Evolutionary conservation across 2,797 vertebrate genomes (phyloP).

Genomic region (Buphagus erythrorhynchus): DNA sequence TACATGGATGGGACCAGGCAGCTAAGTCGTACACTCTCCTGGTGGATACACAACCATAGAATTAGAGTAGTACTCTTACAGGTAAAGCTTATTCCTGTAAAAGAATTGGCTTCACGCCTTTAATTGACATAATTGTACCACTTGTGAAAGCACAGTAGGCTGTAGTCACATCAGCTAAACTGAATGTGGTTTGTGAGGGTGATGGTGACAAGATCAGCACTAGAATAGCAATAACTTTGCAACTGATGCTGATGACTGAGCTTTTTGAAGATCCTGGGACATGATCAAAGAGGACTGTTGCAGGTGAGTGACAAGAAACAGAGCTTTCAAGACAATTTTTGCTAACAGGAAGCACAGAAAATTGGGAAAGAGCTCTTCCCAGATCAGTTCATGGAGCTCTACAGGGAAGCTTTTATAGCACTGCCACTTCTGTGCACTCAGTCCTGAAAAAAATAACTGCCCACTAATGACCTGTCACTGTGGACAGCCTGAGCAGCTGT

Average conservation of each 20-base stretch:
- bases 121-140: not conserved
- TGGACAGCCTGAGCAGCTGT: slow-evolving; percentile 38
- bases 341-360: not conserved
- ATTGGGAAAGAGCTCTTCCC: not conserved
- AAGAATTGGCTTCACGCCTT: not conserved
- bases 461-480: slow-evolving; percentile 56
- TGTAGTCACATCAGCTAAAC: not conserved
- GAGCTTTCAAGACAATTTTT: not conserved
- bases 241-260: not conserved
- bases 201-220: not conserved
- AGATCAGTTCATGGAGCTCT: not conserved
- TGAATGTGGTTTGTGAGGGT: slow-evolving; percentile 1
- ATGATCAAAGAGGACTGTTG: not conserved
- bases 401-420: not conserved
- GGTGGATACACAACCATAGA: not conserved
- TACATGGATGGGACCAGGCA: not conserved
- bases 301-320: not conserved
- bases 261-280: not conserved
- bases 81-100: not conserved
- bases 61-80: not conserved
- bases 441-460: slow-evolving; percentile 21
- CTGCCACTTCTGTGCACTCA: not conserved
- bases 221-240: not conserved
- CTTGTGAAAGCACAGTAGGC: not conserved
- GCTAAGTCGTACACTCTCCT: not conserved